Conservation (phyloP, 2,113 vertebrate genomes). For the Pseudorectes ferrugineus region DNA sequence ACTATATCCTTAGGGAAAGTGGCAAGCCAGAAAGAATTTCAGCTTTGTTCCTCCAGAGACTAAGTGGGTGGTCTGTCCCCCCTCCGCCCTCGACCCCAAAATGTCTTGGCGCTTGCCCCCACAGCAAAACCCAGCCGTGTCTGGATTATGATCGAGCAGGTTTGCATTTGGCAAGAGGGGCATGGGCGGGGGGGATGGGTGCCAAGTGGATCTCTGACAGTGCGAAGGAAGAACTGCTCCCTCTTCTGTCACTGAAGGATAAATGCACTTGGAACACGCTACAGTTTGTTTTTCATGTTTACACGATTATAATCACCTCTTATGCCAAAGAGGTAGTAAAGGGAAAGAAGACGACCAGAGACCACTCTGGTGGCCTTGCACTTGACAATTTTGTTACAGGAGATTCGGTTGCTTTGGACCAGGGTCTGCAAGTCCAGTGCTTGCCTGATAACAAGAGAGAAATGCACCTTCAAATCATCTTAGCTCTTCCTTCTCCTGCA, state of each 20-base stretch:
- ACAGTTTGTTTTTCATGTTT: background rate
- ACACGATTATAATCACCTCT: background rate
- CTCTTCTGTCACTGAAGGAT: slow-evolving; percentile 68
- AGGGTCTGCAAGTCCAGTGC: background rate
- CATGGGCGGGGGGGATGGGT: slow-evolving; percentile 35
- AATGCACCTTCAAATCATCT: background rate
- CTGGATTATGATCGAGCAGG: slow-evolving; percentile 41
- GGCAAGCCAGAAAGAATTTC: slow-evolving; percentile 67
- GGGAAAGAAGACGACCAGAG: background rate
- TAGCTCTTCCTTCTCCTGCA: background rate
- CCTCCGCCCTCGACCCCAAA: slow-evolving; percentile 2
- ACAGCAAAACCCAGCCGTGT: slow-evolving; percentile 12
- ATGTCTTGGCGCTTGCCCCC: background rate
- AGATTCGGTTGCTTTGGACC: background rate
- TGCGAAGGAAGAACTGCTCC: slow-evolving; percentile 73
- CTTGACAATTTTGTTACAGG: background rate
- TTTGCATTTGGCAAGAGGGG: slow-evolving; percentile 14
- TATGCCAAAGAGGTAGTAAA: background rate
- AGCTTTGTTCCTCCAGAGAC: slow-evolving; percentile 55
- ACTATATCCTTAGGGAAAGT: slow-evolving; percentile 63
- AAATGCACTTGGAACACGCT: background rate
- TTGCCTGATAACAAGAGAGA: background rate
- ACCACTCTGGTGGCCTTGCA: background rate
- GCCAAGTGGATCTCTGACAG: background rate
- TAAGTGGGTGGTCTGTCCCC: slow-evolving; percentile 76